phyloP scores from a whole-genome alignment of 2,888 invertebrate genomes.

The Furcula furcula region DNA sequence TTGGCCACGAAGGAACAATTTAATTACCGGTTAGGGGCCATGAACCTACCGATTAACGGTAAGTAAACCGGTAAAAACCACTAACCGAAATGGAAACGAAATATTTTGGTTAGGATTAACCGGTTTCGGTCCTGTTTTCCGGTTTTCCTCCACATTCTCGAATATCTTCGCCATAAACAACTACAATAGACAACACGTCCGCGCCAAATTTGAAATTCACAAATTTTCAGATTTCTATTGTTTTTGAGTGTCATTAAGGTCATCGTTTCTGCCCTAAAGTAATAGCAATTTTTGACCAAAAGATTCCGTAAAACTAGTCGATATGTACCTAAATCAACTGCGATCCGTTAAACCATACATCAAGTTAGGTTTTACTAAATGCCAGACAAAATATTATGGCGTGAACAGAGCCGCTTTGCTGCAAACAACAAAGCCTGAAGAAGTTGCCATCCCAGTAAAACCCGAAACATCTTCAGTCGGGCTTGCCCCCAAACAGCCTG shows the following conservation, averaged over 20 bases:
- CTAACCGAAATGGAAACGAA: too few species aligned
- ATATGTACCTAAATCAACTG: conserved; percentile 50
- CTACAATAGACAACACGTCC: too few species aligned
- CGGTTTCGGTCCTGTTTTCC: too few species aligned
- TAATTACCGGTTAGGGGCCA: too few species aligned
- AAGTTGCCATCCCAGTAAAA: conserved; percentile 15
- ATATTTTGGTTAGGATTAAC: too few species aligned
- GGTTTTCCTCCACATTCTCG: too few species aligned
- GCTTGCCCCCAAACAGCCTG: conserved; percentile 8
- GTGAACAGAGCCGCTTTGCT: conserved; percentile 24
- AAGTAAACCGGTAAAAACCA: too few species aligned
- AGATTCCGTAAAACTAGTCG: conserved; percentile 9
- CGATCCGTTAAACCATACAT: conserved; percentile 26
- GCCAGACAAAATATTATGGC: conserved; percentile 31
- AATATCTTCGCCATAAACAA: too few species aligned
- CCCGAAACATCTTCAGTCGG: conserved; percentile 4
- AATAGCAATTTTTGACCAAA: conserved; percentile 21
- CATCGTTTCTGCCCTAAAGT: conserved; percentile 8
- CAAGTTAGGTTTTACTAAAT: conserved; percentile 26
- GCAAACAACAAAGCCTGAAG: conserved; percentile 39
- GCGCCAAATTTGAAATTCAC: conserved; percentile 44
- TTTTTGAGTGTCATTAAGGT: conserved; percentile 14
- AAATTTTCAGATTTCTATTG: conserved; percentile 37
- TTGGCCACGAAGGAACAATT: too few species aligned
- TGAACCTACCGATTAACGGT: too few species aligned